Percentiles rank a stretch among this genome's conserved stretches.
Conservation (phyloP, 2,888 invertebrate species). For the Trisateles emortualis region DNA sequence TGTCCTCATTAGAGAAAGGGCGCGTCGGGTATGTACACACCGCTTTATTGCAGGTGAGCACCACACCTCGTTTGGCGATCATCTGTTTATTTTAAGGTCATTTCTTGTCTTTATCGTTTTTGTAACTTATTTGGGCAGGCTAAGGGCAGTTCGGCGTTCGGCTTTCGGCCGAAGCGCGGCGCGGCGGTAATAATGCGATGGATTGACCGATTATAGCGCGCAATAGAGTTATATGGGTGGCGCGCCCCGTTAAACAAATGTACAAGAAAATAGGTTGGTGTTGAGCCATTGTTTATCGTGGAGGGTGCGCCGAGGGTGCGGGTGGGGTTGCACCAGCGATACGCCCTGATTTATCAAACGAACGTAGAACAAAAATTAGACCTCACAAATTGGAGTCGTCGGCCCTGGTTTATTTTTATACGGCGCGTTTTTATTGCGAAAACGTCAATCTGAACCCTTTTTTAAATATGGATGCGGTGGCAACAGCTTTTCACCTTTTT, state of each 20-base stretch:
- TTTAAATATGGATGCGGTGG: constrained; percentile 47
- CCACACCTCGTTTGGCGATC: constrained; percentile 76
- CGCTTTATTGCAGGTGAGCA: constrained; percentile 77
- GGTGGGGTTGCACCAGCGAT: constrained; percentile 63
- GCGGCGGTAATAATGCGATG: constrained; percentile 64
- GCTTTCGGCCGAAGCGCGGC: no score
- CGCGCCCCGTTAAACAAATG: constrained; percentile 77
- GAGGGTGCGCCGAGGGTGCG: constrained; percentile 61
- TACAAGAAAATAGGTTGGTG: constrained; percentile 69
- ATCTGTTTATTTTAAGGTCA: constrained; percentile 85
- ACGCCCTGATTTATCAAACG: constrained; percentile 75
- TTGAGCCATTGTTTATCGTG: constrained; percentile 65
- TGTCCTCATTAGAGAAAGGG: constrained; percentile 84
- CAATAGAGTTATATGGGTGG: constrained; percentile 69
- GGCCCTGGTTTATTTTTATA: constrained; percentile 57
- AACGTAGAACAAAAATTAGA: constrained; percentile 62
- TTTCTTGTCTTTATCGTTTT: constrained; percentile 77
- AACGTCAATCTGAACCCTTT: constrained; percentile 44
- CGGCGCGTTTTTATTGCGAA: constrained; percentile 35
- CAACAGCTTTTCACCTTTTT: constrained; percentile 37
- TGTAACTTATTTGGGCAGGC: constrained; percentile 64
- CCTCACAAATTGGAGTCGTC: constrained; percentile 63
- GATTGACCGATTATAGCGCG: constrained; percentile 71
- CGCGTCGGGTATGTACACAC: constrained; percentile 74
- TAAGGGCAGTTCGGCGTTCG: constrained; percentile 56